Evolutionary conservation across 53 echinoderm and acorn worm genomes (phyloP).

Genomic region (Apostichopus leukothele): DNA sequence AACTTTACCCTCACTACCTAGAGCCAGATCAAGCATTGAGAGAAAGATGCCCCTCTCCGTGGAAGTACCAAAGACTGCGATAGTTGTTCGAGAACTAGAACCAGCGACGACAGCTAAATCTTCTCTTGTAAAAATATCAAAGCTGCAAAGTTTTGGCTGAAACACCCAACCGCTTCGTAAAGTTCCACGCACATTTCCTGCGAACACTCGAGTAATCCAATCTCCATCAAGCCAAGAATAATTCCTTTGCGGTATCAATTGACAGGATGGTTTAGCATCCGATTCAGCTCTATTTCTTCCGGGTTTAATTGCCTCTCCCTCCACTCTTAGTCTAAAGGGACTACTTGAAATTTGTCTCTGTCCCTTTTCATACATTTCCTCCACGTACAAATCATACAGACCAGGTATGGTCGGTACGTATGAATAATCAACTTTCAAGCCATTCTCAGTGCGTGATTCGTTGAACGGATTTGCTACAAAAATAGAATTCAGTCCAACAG

Average conservation of each 20-base stretch:
- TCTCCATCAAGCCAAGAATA: slow-evolving; percentile 15
- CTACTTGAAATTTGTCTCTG: slow-evolving; percentile 9
- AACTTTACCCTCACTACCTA: background rate
- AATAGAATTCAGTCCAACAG: background rate
- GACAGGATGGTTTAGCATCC: background rate
- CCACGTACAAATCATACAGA: slow-evolving; percentile 13
- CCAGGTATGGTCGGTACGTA: background rate
- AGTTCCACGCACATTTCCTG: background rate
- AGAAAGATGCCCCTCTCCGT: slow-evolving; percentile 32
- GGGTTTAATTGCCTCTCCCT: background rate
- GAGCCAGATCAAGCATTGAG: background rate
- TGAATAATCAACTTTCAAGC: background rate
- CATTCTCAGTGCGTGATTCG: background rate
- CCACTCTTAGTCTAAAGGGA: slow-evolving; percentile 17
- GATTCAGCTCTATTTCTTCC: background rate
- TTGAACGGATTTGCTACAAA: background rate
- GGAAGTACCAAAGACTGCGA: slow-evolving; percentile 8
- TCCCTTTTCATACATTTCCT: background rate
- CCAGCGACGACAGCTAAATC: background rate
- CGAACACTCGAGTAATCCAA: slow-evolving; percentile 1
- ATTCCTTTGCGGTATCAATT: background rate
- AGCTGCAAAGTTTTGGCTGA: slow-evolving; percentile 24
- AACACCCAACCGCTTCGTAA: slow-evolving; percentile 36
- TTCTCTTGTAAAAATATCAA: slow-evolving; percentile 23
- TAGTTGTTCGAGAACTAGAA: background rate